Evolutionary conservation across 2,113 vertebrate species (phyloP), one percentile per base, ranked within the genome.

Genomic region (Sylvietta virens): DNA sequence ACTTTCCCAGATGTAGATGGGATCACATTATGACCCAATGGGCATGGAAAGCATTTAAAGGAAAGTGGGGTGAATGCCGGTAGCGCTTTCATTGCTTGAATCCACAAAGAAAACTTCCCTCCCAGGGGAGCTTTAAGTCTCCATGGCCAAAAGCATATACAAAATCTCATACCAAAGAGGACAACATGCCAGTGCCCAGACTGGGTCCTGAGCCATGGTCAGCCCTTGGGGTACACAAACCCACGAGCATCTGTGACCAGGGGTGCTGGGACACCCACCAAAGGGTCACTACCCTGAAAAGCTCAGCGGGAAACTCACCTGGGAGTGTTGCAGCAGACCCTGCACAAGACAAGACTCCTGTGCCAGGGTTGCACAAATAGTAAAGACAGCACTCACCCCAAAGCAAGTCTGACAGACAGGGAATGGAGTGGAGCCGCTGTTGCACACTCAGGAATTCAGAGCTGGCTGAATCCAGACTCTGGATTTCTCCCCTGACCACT

Each of bases 281-380:
- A 56, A 64, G n/a, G 53, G 28, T 35, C 73, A 6, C 44, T 58
- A 13, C 44, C 48, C 40, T 3, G 24, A 24, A 26, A 26, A 76
- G 50, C 67, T 48, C 9, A 1, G 30, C 0, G 0, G 40, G 19
- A 44, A 64, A 78, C 28, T 13, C 3, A 3, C 20, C 40, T 9
- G 27, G 1, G 3, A 73, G 39, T 2, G 57, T 18, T 5, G 15
- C 2, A 31, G 81, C 54, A 86, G 48, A 37, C 66, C 28, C 57
- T 18, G 4, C 33, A 27, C 1, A 1, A 60, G 69, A 39, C 0
- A 0, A 74, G 77, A 7, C 58, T 83, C 81, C 69, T 1, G 16
- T 22, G 50, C 44, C 79, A 40, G 78, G 78, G 33, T 33, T 2
- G 33, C 33, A 22, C 44, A 79, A 51, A 40, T n/a, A 84, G 72